Evolutionary conservation across 2,888 invertebrate species (phyloP).

Genomic region (Acholoe squamosa): DNA sequence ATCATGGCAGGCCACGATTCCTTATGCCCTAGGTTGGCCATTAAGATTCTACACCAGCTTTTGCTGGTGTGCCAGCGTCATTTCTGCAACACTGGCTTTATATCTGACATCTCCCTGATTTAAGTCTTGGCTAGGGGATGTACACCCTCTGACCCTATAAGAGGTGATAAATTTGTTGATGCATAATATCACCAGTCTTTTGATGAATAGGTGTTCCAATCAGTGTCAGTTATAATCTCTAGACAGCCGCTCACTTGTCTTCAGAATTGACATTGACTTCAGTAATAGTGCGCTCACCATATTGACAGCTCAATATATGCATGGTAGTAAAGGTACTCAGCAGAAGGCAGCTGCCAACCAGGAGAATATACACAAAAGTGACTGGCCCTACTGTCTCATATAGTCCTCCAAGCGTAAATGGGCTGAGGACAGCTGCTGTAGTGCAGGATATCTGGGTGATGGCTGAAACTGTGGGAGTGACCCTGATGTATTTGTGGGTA

Average conservation of each 20-base stretch:
- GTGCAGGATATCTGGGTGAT: neutral
- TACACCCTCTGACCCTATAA: too few relatives aligned
- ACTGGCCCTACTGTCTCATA: neutral
- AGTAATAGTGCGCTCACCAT: neutral
- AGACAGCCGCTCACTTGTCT: neutral
- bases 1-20: too few relatives aligned
- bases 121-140: too few relatives aligned
- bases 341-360: neutral
- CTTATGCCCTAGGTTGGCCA: too few relatives aligned
- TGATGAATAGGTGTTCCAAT: too few relatives aligned
- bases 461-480: neutral
- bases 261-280: neutral
- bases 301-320: neutral
- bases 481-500: neutral
- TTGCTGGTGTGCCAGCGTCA: too few relatives aligned
- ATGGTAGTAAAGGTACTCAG: neutral
- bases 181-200: too few relatives aligned
- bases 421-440: neutral
- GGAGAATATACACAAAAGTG: neutral
- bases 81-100: too few relatives aligned
- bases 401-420: neutral
- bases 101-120: too few relatives aligned
- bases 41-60: too few relatives aligned
- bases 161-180: too few relatives aligned
- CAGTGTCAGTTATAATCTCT: neutral